phyloP scores from a whole-genome alignment of 2,888 invertebrate species.

The Pristionchus fissidentatus region DNA sequence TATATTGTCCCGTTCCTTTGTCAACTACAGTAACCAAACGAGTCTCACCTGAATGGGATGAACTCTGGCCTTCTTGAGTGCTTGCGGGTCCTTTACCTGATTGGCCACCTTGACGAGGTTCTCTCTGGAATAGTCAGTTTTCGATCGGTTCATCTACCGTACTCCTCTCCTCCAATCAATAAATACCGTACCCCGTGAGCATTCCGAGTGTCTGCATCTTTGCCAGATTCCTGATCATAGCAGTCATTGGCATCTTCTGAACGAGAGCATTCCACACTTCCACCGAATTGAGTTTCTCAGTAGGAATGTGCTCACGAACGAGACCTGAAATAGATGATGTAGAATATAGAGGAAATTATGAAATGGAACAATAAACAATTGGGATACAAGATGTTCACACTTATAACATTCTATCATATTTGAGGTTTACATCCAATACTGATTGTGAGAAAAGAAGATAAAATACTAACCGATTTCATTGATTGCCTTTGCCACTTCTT shows the following conservation, averaged over 20 bases:
- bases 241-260: constrained; percentile 76
- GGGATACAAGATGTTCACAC: not conserved
- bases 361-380: constrained; percentile 47
- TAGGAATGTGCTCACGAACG: constrained; percentile 83
- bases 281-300: constrained; percentile 80
- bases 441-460: not conserved
- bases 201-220: constrained; percentile 75
- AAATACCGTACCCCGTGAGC: constrained; percentile 22
- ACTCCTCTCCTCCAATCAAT: not conserved
- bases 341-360: not conserved
- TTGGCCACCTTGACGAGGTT: constrained; percentile 60
- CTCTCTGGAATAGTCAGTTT: constrained; percentile 48
- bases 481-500: constrained; percentile 55
- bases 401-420: not conserved
- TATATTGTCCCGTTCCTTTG: not conserved
- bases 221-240: constrained; percentile 76
- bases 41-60: constrained; percentile 75
- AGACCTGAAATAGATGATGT: constrained; percentile 76
- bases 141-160: not conserved
- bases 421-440: not conserved
- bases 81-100: constrained; percentile 68
- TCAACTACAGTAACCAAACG: not conserved
- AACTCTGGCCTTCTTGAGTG: constrained; percentile 73
- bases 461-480: constrained; percentile 51
- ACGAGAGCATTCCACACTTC: constrained; percentile 76